Evolutionary conservation across 2,797 vertebrate species (phyloP).

Genomic region (Peromyscus melanophrys): DNA sequence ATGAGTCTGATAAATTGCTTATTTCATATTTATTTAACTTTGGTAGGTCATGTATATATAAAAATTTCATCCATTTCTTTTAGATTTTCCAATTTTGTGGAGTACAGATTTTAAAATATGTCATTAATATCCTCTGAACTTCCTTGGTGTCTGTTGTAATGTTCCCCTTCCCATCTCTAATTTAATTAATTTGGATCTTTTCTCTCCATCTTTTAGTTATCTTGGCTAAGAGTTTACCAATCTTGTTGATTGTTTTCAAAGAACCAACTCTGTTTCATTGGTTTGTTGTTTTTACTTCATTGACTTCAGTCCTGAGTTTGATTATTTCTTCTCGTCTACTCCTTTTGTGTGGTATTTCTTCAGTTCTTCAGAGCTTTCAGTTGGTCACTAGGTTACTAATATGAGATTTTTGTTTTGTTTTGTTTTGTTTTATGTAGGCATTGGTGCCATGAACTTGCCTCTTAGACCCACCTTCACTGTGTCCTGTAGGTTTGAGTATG

Average conservation of each 20-base stretch:
- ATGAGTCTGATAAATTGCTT: background rate
- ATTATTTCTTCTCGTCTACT: background rate
- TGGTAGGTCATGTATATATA: background rate
- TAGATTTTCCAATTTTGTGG: background rate
- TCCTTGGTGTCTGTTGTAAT: background rate
- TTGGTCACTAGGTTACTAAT: background rate
- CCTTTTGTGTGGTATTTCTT: background rate
- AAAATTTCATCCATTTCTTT: background rate
- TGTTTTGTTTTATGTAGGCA: background rate
- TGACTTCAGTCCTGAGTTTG: background rate
- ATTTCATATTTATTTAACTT: background rate
- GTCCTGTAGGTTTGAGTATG: background rate
- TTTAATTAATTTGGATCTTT: background rate
- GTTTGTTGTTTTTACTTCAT: background rate
- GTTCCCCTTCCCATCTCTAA: background rate
- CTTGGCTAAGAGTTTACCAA: background rate
- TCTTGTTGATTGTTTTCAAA: background rate
- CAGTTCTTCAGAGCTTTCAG: background rate
- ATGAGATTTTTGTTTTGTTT: background rate
- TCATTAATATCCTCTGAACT: background rate
- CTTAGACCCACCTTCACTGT: background rate
- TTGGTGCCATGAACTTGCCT: background rate
- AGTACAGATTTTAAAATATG: background rate
- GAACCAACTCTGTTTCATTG: background rate
- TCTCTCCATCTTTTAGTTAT: background rate